A percentile compares a stretch with the other conserved stretches of the same genome.
Evolutionary conservation across 2,797 vertebrate species (phyloP).

Genomic region (Syngnathus acus): DNA sequence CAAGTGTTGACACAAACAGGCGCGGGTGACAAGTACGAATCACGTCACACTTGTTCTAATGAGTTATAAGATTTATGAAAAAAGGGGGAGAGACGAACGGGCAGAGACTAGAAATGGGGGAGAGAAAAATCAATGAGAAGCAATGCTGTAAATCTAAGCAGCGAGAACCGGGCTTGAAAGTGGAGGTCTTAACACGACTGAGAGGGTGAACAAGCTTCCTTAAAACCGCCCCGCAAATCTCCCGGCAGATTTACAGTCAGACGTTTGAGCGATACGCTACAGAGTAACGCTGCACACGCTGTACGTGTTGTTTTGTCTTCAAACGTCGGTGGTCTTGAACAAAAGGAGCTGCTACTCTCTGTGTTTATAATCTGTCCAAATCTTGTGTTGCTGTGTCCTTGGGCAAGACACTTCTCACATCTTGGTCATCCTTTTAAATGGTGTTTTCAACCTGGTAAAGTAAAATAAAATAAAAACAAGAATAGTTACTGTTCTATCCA

Average conservation of each 20-base stretch:
- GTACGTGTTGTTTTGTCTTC: conserved; percentile 29
- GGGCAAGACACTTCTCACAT: no score
- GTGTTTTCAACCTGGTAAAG: no score
- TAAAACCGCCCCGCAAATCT: conserved; percentile 33
- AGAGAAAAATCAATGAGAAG: conserved; percentile 49
- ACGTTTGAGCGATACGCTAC: conserved; percentile 11
- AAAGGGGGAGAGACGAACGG: conserved; percentile 14
- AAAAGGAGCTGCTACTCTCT: not conserved
- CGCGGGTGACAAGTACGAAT: conserved; percentile 25
- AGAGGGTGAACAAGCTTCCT: conserved; percentile 33
- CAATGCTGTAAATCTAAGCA: conserved; percentile 50
- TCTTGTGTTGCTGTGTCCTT: no score
- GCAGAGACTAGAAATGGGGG: not conserved
- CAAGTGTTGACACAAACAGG: conserved; percentile 24
- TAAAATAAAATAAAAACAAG: no score
- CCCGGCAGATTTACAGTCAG: conserved; percentile 38
- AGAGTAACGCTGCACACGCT: not conserved
- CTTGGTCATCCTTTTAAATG: no score
- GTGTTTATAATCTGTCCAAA: not conserved
- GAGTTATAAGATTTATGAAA: conserved; percentile 44
- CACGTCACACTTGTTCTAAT: conserved; percentile 47
- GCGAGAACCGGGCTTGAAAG: conserved; percentile 30
- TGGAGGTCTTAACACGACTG: conserved; percentile 24
- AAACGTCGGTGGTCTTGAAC: conserved; percentile 7
- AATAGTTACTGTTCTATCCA: not conserved